phyloP scores from a whole-genome alignment of 2,113 vertebrate species.

The Panurus biarmicus region DNA sequence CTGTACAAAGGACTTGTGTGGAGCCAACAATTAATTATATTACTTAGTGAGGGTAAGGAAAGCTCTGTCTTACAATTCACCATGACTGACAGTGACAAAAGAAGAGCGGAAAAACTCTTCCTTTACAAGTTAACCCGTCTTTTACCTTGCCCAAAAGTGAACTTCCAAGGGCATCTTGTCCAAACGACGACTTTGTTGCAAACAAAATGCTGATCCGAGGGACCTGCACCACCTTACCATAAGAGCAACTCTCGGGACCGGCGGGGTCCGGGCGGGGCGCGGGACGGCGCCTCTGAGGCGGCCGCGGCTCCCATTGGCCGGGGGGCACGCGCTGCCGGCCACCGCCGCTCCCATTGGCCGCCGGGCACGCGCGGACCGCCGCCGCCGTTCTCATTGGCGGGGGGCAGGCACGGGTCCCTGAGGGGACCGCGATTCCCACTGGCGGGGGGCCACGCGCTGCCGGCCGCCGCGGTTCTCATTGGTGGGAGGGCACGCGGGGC shows the following conservation, averaged over 20 bases:
- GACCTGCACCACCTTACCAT: accelerated
- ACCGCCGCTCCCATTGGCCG: not conserved
- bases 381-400: accelerated
- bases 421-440: not conserved
- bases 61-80: not conserved
- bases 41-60: not conserved
- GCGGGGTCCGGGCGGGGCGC: not conserved
- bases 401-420: not conserved
- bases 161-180: not conserved
- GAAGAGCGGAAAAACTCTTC: accelerated
- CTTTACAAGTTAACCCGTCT: not conserved
- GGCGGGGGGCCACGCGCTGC: not conserved
- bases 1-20: not conserved
- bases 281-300: not conserved
- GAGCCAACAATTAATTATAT: not conserved
- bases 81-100: not conserved
- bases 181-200: not conserved
- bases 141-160: not conserved
- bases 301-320: not conserved
- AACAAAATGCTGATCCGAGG: accelerated
- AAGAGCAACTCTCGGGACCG: not conserved
- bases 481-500: not conserved
- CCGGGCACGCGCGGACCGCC: not conserved
- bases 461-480: no score
- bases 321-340: not conserved